Percentiles rank a stretch among this genome's conserved stretches.
phyloP scores from a whole-genome alignment of 2,888 invertebrate genomes.

The Pyrochroa serraticornis region DNA sequence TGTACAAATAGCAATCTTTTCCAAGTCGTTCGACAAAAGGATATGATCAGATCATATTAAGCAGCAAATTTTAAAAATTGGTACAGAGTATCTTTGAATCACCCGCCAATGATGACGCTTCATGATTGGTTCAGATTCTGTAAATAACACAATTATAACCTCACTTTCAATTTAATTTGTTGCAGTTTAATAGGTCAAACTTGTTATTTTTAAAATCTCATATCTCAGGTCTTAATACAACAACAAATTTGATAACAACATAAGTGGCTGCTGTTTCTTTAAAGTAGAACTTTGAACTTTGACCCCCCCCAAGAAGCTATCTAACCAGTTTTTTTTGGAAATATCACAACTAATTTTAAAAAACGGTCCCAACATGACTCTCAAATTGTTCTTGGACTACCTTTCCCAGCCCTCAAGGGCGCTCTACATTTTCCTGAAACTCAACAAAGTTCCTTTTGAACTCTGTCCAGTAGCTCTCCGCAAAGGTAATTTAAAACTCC shows the following conservation, averaged over 20 bases:
- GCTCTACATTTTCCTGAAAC: conserved; percentile 59
- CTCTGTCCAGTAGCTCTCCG: conserved; percentile 55
- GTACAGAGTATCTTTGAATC: no score
- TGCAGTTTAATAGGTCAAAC: no score
- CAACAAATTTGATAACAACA: no score
- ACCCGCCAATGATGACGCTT: not conserved
- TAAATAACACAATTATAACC: no score
- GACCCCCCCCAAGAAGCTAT: not conserved
- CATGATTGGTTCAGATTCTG: not conserved
- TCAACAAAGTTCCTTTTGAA: conserved; percentile 58
- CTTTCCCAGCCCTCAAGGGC: conserved; percentile 63
- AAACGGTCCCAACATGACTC: conserved; percentile 33
- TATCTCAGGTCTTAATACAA: no score
- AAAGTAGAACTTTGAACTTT: not conserved
- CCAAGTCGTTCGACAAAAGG: no score
- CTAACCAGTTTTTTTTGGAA: not conserved
- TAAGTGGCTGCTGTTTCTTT: not conserved
- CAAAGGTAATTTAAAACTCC: conserved; percentile 52
- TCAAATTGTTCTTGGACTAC: conserved; percentile 56
- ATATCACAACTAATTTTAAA: conserved; percentile 2
- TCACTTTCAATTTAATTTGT: no score
- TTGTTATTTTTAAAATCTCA: no score
- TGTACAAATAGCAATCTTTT: no score
- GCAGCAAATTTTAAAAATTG: no score
- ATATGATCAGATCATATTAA: no score